Conservation (phyloP, 2,113 vertebrate species). For the Glaucomys volans region DNA sequence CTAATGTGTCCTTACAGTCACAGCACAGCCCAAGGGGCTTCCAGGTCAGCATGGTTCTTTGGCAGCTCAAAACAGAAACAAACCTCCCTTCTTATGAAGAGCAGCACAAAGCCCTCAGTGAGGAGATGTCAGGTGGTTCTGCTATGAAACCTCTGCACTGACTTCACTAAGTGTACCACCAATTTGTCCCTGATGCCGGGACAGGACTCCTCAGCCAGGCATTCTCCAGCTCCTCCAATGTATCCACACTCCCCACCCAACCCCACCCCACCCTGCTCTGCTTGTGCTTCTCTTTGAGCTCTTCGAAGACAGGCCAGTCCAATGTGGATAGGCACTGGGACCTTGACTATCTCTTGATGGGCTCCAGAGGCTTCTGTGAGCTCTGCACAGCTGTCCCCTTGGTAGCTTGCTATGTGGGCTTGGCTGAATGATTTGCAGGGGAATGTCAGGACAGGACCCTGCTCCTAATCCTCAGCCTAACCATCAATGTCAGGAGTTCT, state of each 20-base stretch:
- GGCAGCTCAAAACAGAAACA: too few relatives aligned
- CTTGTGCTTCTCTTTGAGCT: conserved; percentile 95
- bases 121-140: too few relatives aligned
- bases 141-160: too few relatives aligned
- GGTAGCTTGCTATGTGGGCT: conserved; percentile 93
- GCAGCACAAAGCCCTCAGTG: too few relatives aligned
- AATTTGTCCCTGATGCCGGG: too few relatives aligned
- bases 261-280: conserved; percentile 86
- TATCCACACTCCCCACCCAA: conserved; percentile 90
- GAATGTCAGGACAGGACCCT: conserved; percentile 96
- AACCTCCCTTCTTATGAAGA: too few relatives aligned
- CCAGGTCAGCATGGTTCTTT: too few relatives aligned
- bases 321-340: conserved; percentile 96
- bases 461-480: conserved; percentile 93
- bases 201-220: conserved; percentile 80
- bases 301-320: conserved; percentile 96
- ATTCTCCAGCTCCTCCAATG: conserved; percentile 98
- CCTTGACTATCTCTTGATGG: conserved; percentile 94
- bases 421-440: too few relatives aligned
- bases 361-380: conserved; percentile 91
- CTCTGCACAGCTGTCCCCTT: conserved; percentile 91
- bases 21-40: too few relatives aligned
- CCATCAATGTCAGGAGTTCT: conserved; percentile 96
- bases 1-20: too few relatives aligned
- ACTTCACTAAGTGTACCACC: too few relatives aligned